Percentiles rank a stretch among this genome's conserved stretches.
phyloP scores from a whole-genome alignment of 2,888 invertebrate species.

The Epistrophe eligans region DNA sequence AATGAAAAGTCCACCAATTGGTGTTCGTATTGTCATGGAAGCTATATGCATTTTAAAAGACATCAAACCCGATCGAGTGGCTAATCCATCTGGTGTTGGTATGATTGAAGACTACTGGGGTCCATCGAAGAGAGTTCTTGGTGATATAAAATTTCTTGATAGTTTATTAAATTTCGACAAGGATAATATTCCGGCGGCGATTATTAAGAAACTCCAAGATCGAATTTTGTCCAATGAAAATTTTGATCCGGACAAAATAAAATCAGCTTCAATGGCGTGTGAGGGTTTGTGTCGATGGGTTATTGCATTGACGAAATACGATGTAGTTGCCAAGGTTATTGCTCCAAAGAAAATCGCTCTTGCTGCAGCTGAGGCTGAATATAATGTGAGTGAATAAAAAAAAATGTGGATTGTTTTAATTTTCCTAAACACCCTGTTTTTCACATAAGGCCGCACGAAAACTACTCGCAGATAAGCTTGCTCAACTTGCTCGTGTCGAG shows the following conservation, averaged over 20 bases:
- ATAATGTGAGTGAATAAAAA: conserved; percentile 84
- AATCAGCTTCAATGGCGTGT: conserved; percentile 93
- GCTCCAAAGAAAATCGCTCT: conserved; percentile 97
- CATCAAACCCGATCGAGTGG: conserved; percentile 94
- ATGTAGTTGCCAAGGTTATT: conserved; percentile 95
- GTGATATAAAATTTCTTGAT: conserved; percentile 96
- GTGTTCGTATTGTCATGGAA: conserved; percentile 96
- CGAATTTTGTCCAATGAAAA: conserved; percentile 93
- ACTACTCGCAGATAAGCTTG: conserved; percentile 86
- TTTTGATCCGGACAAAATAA: conserved; percentile 96
- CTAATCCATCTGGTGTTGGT: conserved; percentile 92
- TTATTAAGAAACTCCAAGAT: conserved; percentile 93
- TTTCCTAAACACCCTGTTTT: not conserved
- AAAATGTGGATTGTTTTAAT: not conserved
- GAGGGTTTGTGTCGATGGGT: conserved; percentile 98
- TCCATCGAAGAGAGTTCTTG: conserved; percentile 93
- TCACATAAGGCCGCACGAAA: conserved; percentile 85
- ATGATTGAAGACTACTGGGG: conserved; percentile 97
- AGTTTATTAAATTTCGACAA: conserved; percentile 93
- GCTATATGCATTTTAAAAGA: conserved; percentile 97
- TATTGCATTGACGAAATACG: conserved; percentile 96
- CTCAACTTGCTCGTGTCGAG: conserved; percentile 85
- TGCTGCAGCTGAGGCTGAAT: conserved; percentile 92
- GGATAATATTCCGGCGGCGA: conserved; percentile 93
- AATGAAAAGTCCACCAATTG: conserved; percentile 97